Evolutionary conservation across 2,888 invertebrate species (phyloP).

Genomic region (Boloria euphrosyne): DNA sequence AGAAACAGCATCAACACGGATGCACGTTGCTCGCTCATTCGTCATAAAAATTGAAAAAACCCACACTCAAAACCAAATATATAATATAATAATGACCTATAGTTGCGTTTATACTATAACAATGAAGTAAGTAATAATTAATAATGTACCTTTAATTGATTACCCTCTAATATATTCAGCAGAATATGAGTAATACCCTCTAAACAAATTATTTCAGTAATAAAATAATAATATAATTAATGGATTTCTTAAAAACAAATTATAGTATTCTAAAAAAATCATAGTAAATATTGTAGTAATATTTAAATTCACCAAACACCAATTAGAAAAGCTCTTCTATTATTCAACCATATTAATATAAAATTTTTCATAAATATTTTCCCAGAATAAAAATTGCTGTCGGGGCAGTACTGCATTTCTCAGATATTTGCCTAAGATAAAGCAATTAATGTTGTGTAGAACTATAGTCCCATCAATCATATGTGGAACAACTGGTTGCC

Average conservation of each 20-base stretch:
- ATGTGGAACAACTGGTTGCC: slow-evolving; percentile 54
- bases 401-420: slow-evolving; percentile 44
- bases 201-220: no score
- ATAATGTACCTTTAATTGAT: no score
- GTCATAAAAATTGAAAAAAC: slow-evolving; percentile 35
- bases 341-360: slow-evolving; percentile 46
- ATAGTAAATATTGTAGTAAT: no score
- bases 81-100: neutral
- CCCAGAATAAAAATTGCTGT: slow-evolving; percentile 61
- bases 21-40: slow-evolving; percentile 33
- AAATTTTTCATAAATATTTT: slow-evolving; percentile 62
- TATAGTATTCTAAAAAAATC: no score
- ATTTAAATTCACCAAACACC: no score
- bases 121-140: no score
- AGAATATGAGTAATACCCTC: no score
- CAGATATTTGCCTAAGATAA: slow-evolving; percentile 51
- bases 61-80: slow-evolving; percentile 20
- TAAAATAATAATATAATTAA: no score
- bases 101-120: neutral
- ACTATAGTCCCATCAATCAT: slow-evolving; percentile 42
- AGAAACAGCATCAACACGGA: slow-evolving; percentile 31
- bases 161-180: no score
- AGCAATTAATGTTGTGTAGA: slow-evolving; percentile 48
- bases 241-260: no score
- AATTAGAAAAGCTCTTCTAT: slow-evolving; percentile 22